phyloP scores from a whole-genome alignment of 2,797 vertebrate species.

The Pelochelys cantorii region DNA sequence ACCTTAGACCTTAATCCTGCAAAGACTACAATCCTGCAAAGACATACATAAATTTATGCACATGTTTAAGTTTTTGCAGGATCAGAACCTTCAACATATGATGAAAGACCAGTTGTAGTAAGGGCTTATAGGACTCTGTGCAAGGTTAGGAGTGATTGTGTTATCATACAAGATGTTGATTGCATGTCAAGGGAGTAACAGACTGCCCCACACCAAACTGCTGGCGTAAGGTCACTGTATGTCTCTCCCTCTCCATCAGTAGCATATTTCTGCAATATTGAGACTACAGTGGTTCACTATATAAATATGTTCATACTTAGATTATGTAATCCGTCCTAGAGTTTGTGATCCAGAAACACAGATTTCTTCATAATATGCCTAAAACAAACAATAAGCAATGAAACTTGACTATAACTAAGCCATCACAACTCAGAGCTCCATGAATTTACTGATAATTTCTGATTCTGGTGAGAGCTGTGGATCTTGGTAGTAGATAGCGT shows the following conservation, averaged over 20 bases:
- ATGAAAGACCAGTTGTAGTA: not conserved
- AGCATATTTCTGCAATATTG: not conserved
- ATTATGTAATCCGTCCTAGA: not conserved
- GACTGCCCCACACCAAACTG: not conserved
- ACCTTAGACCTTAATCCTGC: not conserved
- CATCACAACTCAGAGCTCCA: not conserved
- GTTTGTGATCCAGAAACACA: accelerated
- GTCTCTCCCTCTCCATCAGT: not conserved
- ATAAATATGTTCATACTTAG: not conserved
- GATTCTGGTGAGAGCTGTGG: not conserved
- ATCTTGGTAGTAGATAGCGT: not conserved
- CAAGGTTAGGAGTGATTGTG: not conserved
- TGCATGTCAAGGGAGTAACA: not conserved
- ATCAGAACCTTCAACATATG: accelerated
- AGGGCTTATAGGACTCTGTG: not conserved
- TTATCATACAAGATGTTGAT: not conserved
- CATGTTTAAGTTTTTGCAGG: not conserved
- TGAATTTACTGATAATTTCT: not conserved
- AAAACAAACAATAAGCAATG: accelerated
- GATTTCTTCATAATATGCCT: not conserved
- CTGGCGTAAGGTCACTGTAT: not conserved
- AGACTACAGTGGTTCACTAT: not conserved
- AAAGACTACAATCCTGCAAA: accelerated
- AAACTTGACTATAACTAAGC: not conserved
- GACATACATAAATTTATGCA: not conserved